Conservation (phyloP, 2,888 invertebrate genomes). For the Caenorhabditis zanzibari region DNA sequence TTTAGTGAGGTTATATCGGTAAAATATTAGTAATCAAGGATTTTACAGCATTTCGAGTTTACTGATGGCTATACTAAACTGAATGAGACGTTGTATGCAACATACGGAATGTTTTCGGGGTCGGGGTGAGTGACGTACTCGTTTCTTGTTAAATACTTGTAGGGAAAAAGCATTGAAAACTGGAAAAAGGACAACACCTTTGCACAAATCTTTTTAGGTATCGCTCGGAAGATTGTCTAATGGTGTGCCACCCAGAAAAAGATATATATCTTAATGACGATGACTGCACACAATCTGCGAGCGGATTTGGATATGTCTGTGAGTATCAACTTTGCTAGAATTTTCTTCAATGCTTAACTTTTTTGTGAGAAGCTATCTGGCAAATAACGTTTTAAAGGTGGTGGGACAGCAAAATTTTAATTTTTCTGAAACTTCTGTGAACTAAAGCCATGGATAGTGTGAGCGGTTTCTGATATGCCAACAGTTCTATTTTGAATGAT, state of each 20-base stretch:
- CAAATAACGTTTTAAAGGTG: no score
- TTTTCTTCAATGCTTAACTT: no score
- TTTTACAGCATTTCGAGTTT: slow-evolving; percentile 2
- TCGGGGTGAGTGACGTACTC: not conserved
- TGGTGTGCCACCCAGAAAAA: not conserved
- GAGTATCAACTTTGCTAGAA: slow-evolving; percentile 5
- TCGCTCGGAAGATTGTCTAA: not conserved
- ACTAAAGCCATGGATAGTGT: no score
- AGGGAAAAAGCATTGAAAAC: no score
- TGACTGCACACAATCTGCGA: not conserved
- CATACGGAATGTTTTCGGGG: not conserved
- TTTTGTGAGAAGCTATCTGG: no score
- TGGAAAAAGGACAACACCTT: no score
- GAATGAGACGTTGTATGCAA: not conserved
- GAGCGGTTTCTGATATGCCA: no score
- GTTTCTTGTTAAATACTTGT: no score
- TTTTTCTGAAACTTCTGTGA: no score
- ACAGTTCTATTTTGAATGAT: no score
- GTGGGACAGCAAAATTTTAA: no score
- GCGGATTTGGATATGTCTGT: slow-evolving; percentile 9
- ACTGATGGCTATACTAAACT: slow-evolving; percentile 9
- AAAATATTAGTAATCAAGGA: not conserved
- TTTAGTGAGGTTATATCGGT: not conserved
- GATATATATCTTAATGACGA: slow-evolving; percentile 3
- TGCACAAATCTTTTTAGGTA: no score